A percentile compares a stretch with the other conserved stretches of the same genome.
phyloP scores from a whole-genome alignment of 1,140 invertebrate species.

The Ruditapes philippinarum region DNA sequence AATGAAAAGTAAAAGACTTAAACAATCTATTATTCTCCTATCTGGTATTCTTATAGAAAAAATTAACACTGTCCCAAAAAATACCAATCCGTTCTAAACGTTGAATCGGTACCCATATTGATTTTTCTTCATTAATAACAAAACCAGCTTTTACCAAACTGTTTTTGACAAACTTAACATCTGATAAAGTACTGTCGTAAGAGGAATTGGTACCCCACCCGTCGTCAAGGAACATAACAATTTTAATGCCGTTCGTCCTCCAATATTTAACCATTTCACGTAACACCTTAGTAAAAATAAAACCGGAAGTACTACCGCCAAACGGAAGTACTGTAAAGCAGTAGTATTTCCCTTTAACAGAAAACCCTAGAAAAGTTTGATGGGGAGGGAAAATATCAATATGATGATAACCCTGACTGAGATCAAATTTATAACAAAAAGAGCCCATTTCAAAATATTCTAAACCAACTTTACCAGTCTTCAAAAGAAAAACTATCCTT shows the following conservation, averaged over 20 bases:
- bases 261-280: constrained; percentile 60
- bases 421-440: background rate
- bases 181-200: background rate
- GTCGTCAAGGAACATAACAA: constrained; percentile 67
- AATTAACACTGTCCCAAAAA: constrained; percentile 20
- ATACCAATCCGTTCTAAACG: constrained; percentile 63
- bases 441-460: background rate
- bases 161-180: constrained; percentile 1
- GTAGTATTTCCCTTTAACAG: constrained; percentile 42
- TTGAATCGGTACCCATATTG: constrained; percentile 47
- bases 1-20: background rate
- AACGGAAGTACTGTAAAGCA: constrained; percentile 62
- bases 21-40: constrained; percentile 18
- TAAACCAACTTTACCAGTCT: constrained; percentile 17
- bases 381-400: background rate
- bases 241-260: constrained; percentile 39
- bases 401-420: background rate
- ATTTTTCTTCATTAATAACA: constrained; percentile 64
- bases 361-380: no score
- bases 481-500: constrained; percentile 46
- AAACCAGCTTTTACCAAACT: constrained; percentile 47
- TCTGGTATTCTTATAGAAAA: constrained; percentile 58
- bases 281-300: constrained; percentile 63
- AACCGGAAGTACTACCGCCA: constrained; percentile 27
- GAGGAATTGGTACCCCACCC: constrained; percentile 28